Conservation (phyloP, 2,888 invertebrate genomes). For the Plagodis dolabraria region DNA sequence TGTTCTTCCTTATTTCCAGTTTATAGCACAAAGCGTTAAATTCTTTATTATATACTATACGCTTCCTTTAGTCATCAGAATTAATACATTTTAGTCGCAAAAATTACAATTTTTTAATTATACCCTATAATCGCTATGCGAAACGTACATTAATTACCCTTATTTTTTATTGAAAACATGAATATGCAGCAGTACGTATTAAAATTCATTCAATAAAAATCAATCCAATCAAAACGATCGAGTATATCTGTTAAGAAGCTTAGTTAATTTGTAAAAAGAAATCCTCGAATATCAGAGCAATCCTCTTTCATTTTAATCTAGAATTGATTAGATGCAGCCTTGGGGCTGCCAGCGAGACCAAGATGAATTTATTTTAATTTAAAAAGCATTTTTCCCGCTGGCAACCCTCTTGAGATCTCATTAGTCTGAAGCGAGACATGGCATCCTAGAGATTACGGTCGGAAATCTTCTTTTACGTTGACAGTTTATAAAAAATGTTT, state of each 20-base stretch:
- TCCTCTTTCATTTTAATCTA: slow-evolving; percentile 65
- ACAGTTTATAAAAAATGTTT: slow-evolving; percentile 23
- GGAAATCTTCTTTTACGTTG: slow-evolving; percentile 22
- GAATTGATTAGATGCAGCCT: slow-evolving; percentile 63
- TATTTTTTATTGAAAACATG: no score
- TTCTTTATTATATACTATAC: no score
- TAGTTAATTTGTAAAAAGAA: slow-evolving; percentile 50
- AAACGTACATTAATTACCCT: no score
- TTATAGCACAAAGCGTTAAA: no score
- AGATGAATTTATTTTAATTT: slow-evolving; percentile 67
- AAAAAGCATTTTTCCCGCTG: slow-evolving; percentile 60
- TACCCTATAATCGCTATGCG: no score
- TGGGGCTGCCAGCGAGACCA: slow-evolving; percentile 39
- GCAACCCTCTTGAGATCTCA: slow-evolving; percentile 65
- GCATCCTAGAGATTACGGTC: slow-evolving; percentile 24
- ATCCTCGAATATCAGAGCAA: slow-evolving; percentile 45
- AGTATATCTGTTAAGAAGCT: slow-evolving; percentile 40
- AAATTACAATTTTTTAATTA: no score
- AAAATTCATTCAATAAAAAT: background rate
- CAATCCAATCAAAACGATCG: slow-evolving; percentile 21
- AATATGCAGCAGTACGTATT: background rate
- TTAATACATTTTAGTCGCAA: no score
- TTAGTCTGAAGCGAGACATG: slow-evolving; percentile 50
- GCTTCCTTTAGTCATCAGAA: no score
- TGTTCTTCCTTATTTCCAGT: no score